Percentiles rank a stretch among this genome's conserved stretches.
Conservation (phyloP, 1,140 invertebrate genomes). For the Drosophila malerkotliana region DNA sequence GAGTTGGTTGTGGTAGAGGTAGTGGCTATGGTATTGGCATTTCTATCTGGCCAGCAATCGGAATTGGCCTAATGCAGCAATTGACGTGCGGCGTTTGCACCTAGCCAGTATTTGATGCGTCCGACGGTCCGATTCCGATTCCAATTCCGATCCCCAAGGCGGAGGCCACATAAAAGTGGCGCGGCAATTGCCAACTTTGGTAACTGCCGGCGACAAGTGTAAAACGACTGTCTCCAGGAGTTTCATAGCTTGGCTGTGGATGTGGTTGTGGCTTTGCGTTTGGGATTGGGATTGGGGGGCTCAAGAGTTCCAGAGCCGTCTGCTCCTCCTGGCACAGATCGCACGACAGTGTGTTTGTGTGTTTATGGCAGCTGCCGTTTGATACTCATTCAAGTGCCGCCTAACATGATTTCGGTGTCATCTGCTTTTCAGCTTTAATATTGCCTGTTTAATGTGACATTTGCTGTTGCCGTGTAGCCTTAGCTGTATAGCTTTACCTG, state of each 20-base stretch:
- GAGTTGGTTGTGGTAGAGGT: constrained; percentile 19
- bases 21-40: background rate
- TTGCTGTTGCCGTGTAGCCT: constrained; percentile 35
- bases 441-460: constrained; percentile 81
- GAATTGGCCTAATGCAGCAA: constrained; percentile 70
- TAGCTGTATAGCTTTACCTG: constrained; percentile 26
- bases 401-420: constrained; percentile 82
- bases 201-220: constrained; percentile 81
- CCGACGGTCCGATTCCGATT: constrained; percentile 30
- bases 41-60: constrained; percentile 35
- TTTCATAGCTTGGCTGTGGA: background rate
- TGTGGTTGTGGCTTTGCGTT: constrained; percentile 7
- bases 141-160: constrained; percentile 60
- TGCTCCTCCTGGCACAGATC: constrained; percentile 33
- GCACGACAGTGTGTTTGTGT: constrained; percentile 69
- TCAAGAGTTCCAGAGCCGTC: background rate
- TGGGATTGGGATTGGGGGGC: background rate
- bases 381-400: constrained; percentile 82
- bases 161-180: constrained; percentile 79
- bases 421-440: constrained; percentile 82
- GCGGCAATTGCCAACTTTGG: constrained; percentile 82
- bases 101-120: constrained; percentile 71
- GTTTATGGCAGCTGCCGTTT: constrained; percentile 82
- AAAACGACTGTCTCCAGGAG: constrained; percentile 74
- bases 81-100: constrained; percentile 82